Base-by-base conservation (phyloP, 2,797 vertebrate species). In the Balearica regulorum region DNA sequence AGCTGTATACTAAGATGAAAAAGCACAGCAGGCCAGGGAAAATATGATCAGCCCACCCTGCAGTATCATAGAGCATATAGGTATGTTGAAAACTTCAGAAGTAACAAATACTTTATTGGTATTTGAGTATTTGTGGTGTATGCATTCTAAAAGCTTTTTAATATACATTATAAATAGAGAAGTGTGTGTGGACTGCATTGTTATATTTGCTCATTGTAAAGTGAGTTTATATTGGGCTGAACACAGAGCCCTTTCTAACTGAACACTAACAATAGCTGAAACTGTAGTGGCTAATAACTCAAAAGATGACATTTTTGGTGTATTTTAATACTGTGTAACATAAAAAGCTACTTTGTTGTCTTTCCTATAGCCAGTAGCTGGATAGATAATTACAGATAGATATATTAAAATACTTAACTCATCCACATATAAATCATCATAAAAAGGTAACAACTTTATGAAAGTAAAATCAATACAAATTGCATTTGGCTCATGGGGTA, bases 381-480 rank as follows among this genome's bases (percentile, higher is more conserved):
- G 28, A 61, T 87, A 78, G 39, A 68, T 86, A 70, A 82, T 91
- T 93, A 71, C 62, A 88, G 53, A 79, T 78, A 71, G n/a, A 16
- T 60, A 39, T 39, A 84, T 92, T 80, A 72, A 92, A 78, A 55
- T 70, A 93, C 46, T 60, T 64, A 86, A 87, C 25, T 70, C 68
- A 55, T 89, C 35, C 81, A 83, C 33, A 94, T 92, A 85, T 79
- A 95, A 97, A 87, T 95, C 75, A 87, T 88, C 48, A n/a, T 93
- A 51, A 96, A 83, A 84, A 89, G 49, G 65, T 90, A 93, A 60
- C 73, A 96, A 83, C 48, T 90, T 93, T 86, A 87, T 94, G 54
- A 87, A 91, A 97, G 82, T 86, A 80, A 88, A 96, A 95, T 93
- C 92, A 28, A 87, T 95, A 89, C 61, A 78, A 94, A 96, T 96